Conservation (phyloP, 2,797 vertebrate species). For the Sarcoramphus papa region DNA sequence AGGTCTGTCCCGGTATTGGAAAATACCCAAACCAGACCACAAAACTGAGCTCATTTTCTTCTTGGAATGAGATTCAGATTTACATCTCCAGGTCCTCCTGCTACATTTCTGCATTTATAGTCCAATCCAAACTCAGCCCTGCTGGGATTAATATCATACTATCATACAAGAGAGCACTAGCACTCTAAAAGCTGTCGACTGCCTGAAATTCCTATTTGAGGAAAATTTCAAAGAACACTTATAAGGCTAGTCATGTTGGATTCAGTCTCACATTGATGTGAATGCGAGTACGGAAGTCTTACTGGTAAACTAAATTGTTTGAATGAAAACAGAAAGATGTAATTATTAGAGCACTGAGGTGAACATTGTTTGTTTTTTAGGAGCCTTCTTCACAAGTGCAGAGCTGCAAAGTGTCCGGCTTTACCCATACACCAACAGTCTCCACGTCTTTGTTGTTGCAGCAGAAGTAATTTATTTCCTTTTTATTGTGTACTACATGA, state of each 20-base stretch:
- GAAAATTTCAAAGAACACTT: background rate
- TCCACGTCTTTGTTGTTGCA: constrained; percentile 88
- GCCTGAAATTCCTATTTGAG: background rate
- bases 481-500: constrained; percentile 93
- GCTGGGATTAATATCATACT: background rate
- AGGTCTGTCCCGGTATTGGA: background rate
- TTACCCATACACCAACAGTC: constrained; percentile 85
- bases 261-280: background rate
- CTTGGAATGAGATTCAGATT: background rate
- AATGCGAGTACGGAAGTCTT: background rate
- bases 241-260: background rate
- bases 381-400: constrained; percentile 83
- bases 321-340: background rate
- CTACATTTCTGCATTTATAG: background rate
- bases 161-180: background rate
- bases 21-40: background rate
- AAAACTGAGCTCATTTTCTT: background rate
- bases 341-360: background rate
- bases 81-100: background rate
- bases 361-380: constrained; percentile 62
- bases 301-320: background rate
- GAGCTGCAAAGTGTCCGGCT: constrained; percentile 87
- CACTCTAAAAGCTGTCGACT: background rate
- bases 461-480: constrained; percentile 90
- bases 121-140: background rate